phyloP scores from a whole-genome alignment of 2,797 vertebrate genomes.

The Gymnocypris eckloni region DNA sequence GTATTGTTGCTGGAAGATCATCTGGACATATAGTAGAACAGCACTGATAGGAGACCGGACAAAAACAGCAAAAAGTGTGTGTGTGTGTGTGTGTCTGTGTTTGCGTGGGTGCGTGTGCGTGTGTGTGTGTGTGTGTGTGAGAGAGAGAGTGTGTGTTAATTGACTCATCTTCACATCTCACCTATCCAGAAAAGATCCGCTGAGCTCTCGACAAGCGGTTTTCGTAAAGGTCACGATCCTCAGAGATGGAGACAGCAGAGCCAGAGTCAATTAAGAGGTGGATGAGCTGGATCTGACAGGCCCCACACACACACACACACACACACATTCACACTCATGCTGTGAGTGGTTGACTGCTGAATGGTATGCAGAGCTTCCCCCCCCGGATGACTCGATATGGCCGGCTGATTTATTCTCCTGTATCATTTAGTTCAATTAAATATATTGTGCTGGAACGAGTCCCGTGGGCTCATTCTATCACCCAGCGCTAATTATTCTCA shows the following conservation, averaged over 20 bases:
- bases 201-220: slow-evolving; percentile 65
- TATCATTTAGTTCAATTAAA: slow-evolving; percentile 79
- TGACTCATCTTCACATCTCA: slow-evolving; percentile 51
- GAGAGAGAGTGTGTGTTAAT: neutral
- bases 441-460: slow-evolving; percentile 76
- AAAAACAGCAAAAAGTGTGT: neutral
- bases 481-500: slow-evolving; percentile 72
- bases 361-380: slow-evolving; percentile 64
- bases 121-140: neutral
- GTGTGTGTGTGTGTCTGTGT: too few species aligned
- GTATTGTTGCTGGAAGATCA: neutral
- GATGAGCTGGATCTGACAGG: slow-evolving; percentile 57
- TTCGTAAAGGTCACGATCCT: slow-evolving; percentile 68
- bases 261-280: slow-evolving; percentile 67
- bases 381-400: slow-evolving; percentile 63
- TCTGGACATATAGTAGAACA: neutral
- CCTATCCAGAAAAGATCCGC: slow-evolving; percentile 44
- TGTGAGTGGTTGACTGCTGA: slow-evolving; percentile 69
- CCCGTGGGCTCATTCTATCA: slow-evolving; percentile 70
- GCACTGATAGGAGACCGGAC: neutral
- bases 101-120: slow-evolving; percentile 7
- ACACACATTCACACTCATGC: slow-evolving; percentile 13
- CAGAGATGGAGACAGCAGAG: slow-evolving; percentile 61
- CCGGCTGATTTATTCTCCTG: slow-evolving; percentile 72
- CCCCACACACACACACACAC: neutral